A percentile compares a stretch with the other conserved stretches of the same genome.
Evolutionary conservation across 2,797 vertebrate species (phyloP).

Genomic region (Darevskia nairensis): DNA sequence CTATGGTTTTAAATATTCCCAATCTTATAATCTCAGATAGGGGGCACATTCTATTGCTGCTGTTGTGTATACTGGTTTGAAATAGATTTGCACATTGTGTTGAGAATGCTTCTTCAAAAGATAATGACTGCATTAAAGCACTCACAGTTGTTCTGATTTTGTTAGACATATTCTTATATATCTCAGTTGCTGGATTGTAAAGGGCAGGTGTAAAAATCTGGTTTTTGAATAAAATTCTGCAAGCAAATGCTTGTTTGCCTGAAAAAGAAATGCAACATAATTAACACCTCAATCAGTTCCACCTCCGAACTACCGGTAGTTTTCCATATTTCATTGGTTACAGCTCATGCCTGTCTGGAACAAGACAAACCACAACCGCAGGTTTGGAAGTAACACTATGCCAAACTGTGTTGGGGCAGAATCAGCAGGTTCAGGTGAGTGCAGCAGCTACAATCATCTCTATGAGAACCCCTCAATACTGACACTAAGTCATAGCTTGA

Average conservation of each 20-base stretch:
- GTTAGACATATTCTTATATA: not conserved
- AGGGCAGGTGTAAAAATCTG: slow-evolving; percentile 18
- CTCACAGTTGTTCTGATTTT: slow-evolving; percentile 56
- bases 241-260: slow-evolving; percentile 65
- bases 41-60: not conserved
- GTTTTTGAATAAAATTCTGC: rapidly evolving
- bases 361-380: too few species aligned
- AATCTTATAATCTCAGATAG: not conserved
- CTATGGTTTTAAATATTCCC: not conserved
- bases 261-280: not conserved
- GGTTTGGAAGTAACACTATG: too few species aligned
- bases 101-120: too few species aligned
- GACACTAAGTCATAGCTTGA: too few species aligned
- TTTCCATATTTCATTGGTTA: not conserved
- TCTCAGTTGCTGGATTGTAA: slow-evolving; percentile 55
- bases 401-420: too few species aligned
- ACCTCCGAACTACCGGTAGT: not conserved
- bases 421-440: too few species aligned
- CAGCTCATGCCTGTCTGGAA: too few species aligned
- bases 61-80: not conserved
- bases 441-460: too few species aligned
- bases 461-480: too few species aligned
- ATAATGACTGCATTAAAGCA: slow-evolving; percentile 7
- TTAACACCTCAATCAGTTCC: not conserved
- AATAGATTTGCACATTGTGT: not conserved